These are phyloP conservation scores for Epizoanthus fatuus DNA, from an alignment of 92 coral and sea anemone genomes.

Conservation along the genomic window DNA sequence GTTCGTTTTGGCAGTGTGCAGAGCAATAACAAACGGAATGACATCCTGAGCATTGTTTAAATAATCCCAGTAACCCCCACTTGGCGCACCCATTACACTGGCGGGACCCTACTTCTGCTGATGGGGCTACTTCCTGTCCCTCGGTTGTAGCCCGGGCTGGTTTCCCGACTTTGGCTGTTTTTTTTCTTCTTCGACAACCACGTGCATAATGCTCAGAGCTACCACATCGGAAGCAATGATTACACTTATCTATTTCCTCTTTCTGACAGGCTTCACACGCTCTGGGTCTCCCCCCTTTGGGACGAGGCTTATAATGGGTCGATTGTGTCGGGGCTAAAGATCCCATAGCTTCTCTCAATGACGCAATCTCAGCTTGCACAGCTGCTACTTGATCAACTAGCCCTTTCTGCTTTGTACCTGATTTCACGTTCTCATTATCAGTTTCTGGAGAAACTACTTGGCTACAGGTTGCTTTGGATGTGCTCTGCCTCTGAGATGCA, in stretches of 20 bases:
- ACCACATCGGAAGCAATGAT: conserved; percentile 29
- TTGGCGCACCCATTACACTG: conserved; percentile 41
- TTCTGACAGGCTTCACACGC: not conserved
- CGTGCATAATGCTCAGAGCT: conserved; percentile 25
- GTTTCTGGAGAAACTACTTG: not conserved
- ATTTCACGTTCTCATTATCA: not conserved
- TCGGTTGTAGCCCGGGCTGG: conserved; percentile 54
- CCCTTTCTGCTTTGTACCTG: conserved; percentile 4
- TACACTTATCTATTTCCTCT: not conserved
- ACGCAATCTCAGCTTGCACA: conserved; percentile 41
- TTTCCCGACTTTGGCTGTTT: conserved; percentile 56
- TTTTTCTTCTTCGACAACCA: not conserved
- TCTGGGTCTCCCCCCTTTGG: not conserved
- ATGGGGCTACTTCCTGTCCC: conserved; percentile 68
- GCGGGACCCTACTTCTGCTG: conserved; percentile 44
- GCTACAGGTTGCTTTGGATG: conserved; percentile 5
- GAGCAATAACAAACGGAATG: conserved; percentile 56
- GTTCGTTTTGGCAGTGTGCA: conserved; percentile 58
- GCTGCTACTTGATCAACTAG: conserved; percentile 17
- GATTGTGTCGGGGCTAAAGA: conserved; percentile 12
- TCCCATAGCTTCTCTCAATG: conserved; percentile 14
- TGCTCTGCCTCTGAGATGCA: conserved; percentile 20
- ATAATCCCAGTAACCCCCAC: conserved; percentile 29
- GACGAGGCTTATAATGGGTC: not conserved
- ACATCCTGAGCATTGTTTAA: conserved; percentile 56